phyloP scores from a whole-genome alignment of 2,888 invertebrate genomes.

The Gymnosoma rotundatum region DNA sequence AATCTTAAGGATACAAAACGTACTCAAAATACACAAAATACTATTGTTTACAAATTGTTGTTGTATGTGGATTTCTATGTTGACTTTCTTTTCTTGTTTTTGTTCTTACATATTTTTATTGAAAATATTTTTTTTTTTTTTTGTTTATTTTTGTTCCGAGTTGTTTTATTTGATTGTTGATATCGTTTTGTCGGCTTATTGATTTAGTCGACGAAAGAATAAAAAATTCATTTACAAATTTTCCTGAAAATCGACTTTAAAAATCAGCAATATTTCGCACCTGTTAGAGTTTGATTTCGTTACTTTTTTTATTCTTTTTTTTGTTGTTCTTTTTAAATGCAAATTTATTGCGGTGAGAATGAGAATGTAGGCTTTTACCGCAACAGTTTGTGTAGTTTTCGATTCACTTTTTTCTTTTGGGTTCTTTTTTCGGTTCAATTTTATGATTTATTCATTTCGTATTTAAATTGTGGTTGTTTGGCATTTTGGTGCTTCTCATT shows the following conservation, averaged over 20 bases:
- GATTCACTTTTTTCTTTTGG: not conserved
- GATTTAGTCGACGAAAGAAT: conserved; percentile 23
- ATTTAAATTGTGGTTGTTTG: conserved; percentile 44
- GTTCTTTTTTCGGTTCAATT: conserved; percentile 18
- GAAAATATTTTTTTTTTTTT: not conserved
- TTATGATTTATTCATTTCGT: conserved; percentile 58
- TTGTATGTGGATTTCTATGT: too few species aligned
- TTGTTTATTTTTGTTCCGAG: not conserved
- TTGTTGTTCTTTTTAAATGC: conserved; percentile 38
- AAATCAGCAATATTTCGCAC: conserved; percentile 48
- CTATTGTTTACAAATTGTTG: too few species aligned
- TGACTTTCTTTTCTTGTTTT: not conserved
- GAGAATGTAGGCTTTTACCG: conserved; percentile 4
- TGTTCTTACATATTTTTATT: conserved; percentile 6
- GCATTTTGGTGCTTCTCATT: conserved; percentile 13
- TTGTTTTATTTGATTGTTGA: conserved; percentile 34
- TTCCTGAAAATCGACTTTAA: conserved; percentile 20
- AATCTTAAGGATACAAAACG: not conserved
- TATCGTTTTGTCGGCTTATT: conserved; percentile 52
- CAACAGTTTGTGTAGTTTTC: conserved; percentile 1
- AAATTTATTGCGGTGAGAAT: conserved; percentile 46
- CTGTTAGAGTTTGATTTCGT: conserved; percentile 46
- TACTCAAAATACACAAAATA: too few species aligned
- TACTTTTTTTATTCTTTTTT: not conserved
- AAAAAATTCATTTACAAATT: conserved; percentile 23